Conservation (phyloP, 2,888 invertebrate species). For the Leptopilina syphax region DNA sequence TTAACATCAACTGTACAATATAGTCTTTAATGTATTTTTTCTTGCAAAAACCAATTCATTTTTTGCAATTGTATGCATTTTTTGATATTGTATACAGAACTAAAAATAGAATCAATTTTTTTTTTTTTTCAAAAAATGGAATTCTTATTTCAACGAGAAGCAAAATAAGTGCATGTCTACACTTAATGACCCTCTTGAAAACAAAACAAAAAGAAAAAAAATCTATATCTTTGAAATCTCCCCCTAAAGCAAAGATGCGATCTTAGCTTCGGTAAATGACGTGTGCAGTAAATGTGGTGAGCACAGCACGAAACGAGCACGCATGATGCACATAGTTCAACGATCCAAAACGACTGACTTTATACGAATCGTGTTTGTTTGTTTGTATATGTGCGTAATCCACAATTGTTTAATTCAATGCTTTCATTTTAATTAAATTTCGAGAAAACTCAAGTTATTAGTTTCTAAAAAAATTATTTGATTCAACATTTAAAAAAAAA, state of each 20-base stretch:
- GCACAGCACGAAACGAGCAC: slow-evolving; percentile 28
- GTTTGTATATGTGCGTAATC: not conserved
- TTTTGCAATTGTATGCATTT: too few species aligned
- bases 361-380: not conserved
- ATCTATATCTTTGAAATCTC: slow-evolving; percentile 6
- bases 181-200: not conserved
- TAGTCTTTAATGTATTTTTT: too few species aligned
- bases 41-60: too few species aligned
- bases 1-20: too few species aligned
- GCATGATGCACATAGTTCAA: slow-evolving; percentile 29
- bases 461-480: too few species aligned
- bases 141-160: too few species aligned
- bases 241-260: slow-evolving; percentile 14
- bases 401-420: not conserved
- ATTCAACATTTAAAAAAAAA: too few species aligned
- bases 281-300: slow-evolving; percentile 24
- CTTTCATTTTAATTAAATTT: not conserved
- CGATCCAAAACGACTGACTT: slow-evolving; percentile 1
- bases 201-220: not conserved
- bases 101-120: too few species aligned
- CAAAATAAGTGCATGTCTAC: not conserved
- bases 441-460: too few species aligned
- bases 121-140: too few species aligned
- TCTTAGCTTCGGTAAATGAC: slow-evolving; percentile 24
- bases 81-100: too few species aligned